phyloP scores from a whole-genome alignment of 2,113 vertebrate species.

The Pedionomus torquatus region DNA sequence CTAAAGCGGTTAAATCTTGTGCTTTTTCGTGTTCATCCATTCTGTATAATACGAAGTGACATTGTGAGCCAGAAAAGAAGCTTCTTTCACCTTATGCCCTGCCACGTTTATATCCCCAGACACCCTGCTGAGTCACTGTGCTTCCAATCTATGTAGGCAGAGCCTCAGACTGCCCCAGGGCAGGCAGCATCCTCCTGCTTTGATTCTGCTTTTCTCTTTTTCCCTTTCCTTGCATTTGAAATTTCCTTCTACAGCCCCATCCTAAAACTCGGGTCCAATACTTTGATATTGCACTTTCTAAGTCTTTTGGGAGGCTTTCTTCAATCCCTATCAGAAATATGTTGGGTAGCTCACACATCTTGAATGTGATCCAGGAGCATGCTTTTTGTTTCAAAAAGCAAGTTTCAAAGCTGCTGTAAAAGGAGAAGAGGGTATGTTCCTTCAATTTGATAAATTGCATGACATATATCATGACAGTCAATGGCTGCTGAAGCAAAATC shows the following conservation, averaged over 20 bases:
- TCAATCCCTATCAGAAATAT: background rate
- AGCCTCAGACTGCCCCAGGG: background rate
- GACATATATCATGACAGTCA: background rate
- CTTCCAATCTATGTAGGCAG: background rate
- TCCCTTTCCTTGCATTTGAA: background rate
- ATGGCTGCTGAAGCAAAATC: background rate
- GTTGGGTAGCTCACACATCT: background rate
- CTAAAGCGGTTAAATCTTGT: background rate
- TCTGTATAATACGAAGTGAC: background rate
- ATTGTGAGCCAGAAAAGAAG: background rate
- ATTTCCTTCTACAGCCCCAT: background rate
- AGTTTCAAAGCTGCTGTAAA: background rate
- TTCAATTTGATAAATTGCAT: background rate
- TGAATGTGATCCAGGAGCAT: background rate
- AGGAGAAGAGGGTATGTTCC: background rate
- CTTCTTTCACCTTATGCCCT: conserved; percentile 22
- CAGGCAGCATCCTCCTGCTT: background rate
- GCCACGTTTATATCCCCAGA: background rate
- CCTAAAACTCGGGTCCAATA: background rate
- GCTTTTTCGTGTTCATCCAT: background rate
- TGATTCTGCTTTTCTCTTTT: background rate
- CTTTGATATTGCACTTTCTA: background rate
- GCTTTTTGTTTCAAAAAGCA: background rate
- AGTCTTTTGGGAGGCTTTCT: background rate
- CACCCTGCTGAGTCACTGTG: conserved; percentile 29